Evolutionary conservation across 2,888 invertebrate genomes (phyloP), one percentile per base, ranked within the genome.

Genomic region (Cantharis rufa): DNA sequence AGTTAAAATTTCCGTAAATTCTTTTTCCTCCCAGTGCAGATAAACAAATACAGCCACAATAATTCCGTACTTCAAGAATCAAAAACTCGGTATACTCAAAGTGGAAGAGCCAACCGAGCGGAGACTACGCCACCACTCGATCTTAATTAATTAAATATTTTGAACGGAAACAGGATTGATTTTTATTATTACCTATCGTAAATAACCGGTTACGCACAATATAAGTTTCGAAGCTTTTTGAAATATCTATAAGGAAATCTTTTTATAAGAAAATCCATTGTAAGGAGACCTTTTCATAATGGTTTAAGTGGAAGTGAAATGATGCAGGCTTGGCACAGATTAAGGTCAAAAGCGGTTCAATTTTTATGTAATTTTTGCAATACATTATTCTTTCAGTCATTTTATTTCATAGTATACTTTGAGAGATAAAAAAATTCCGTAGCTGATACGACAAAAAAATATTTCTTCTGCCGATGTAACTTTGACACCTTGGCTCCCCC

Each of bases 251-350:
- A 66, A 66, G 64, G 16, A 66, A 66, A 66, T 66, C 64, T 66
- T 66, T 66, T 66, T 21, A 66, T 66, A 66, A 66, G 21, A 16
- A 66, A 66, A 66, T 66, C 64, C 10, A 66, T 66, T 66, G 64
- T 66, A 24, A 13, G 24, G 64, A 66, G 24, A 66, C 64, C 64
- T 66, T 66, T 66, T 66, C 64, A 66, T 66, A 66, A 66, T 66
- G 64, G 64, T 66, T 66, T 66, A 66, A 66, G 64, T 66, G 64
- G 64, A 66, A 66, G 64, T 66, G 64, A 66, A 66, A 66, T 66
- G 64, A 66, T 66, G 64, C 64, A 66, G 64, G 64, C 15, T 66
- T 21, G 64, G 21, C 64, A 66, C 18, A 66, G 64, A 66, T 66
- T 66, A 66, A 66, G 64, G 64, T 66, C 64, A 66, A 66, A 66